phyloP scores from a whole-genome alignment of 1,140 invertebrate species.

The Drosophila paulistorum region DNA sequence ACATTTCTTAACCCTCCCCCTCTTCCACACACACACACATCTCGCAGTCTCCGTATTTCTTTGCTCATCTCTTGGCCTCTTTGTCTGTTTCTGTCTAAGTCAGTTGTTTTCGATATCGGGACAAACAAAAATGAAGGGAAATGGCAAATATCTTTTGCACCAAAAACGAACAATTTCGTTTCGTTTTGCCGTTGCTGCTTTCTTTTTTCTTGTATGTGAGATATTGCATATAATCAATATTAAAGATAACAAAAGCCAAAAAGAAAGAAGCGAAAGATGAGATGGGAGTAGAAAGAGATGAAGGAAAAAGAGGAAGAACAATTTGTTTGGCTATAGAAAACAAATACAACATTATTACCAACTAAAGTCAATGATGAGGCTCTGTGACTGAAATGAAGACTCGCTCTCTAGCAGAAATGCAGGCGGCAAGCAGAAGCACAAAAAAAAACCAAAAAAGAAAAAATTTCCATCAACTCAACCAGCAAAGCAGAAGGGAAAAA shows the following conservation, averaged over 20 bases:
- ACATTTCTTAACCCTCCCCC: constrained; percentile 6
- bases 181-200: constrained; percentile 1
- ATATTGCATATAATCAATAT: constrained; percentile 60
- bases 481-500: constrained; percentile 45
- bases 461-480: constrained; percentile 55
- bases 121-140: constrained; percentile 18
- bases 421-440: constrained; percentile 21
- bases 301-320: constrained; percentile 22
- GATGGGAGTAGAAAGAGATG: not conserved
- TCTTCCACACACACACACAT: not conserved
- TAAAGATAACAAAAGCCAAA: constrained; percentile 50
- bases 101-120: constrained; percentile 21
- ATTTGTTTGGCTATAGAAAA: constrained; percentile 37
- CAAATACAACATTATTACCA: constrained; percentile 55
- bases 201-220: constrained; percentile 14
- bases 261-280: constrained; percentile 4
- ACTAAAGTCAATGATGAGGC: constrained; percentile 36
- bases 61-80: constrained; percentile 1
- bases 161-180: constrained; percentile 14
- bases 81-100: not conserved
- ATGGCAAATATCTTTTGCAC: constrained; percentile 18
- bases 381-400: constrained; percentile 10
- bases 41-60: not conserved
- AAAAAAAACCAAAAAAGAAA: not conserved
- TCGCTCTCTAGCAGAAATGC: constrained; percentile 33